These are phyloP conservation scores for Colossoma macropomum DNA, from an alignment of 2,113 vertebrate species.

Conservation along the genomic window DNA sequence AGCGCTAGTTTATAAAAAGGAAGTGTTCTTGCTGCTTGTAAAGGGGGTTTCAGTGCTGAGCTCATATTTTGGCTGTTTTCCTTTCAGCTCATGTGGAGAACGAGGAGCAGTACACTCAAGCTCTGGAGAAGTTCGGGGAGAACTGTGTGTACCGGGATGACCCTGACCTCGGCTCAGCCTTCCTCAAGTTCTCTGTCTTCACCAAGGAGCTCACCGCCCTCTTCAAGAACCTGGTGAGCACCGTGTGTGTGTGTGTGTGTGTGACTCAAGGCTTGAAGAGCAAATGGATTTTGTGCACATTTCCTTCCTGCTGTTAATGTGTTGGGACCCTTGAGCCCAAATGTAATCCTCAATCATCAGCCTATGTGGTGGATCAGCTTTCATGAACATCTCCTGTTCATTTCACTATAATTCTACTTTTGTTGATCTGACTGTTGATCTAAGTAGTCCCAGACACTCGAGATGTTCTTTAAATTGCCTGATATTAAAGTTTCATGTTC, in stretches of 20 bases:
- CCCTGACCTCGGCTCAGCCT: conserved; percentile 95
- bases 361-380: conserved; percentile 35
- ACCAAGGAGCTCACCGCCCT: conserved; percentile 98
- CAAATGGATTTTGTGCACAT: conserved; percentile 30
- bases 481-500: not conserved
- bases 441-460: not conserved
- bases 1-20: too few species aligned
- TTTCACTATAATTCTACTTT: conserved; percentile 23
- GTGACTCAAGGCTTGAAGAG: not conserved
- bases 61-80: conserved; percentile 26
- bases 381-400: not conserved
- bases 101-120: conserved; percentile 98
- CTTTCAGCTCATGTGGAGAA: conserved; percentile 94
- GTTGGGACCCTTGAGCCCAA: conserved; percentile 50
- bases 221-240: conserved; percentile 97
- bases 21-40: not conserved
- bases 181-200: conserved; percentile 98
- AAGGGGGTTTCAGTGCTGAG: not conserved
- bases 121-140: conserved; percentile 97
- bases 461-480: not conserved
- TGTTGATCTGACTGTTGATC: too few species aligned
- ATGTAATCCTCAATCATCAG: not conserved
- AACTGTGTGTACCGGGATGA: conserved; percentile 98
- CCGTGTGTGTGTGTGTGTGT: not conserved
- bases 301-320: conserved; percentile 60